A percentile compares a stretch with the other conserved stretches of the same genome.
Conservation (phyloP, 37 sponge, comb jelly and placozoan genomes). For the Mnemiopsis leidyi region DNA sequence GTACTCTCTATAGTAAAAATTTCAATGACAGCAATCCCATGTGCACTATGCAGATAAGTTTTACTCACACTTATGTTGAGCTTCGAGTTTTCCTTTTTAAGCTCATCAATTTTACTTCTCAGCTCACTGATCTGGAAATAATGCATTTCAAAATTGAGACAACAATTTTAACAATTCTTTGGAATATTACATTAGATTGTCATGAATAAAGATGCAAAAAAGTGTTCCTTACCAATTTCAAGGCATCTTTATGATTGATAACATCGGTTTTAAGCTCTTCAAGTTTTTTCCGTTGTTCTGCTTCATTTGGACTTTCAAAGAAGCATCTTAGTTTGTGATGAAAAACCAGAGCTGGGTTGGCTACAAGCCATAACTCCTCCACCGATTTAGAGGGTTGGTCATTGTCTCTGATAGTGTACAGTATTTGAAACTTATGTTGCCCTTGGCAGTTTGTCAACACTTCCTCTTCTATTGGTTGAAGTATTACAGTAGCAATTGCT, state of each 20-base stretch:
- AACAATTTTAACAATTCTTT: no score
- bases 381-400: neutral
- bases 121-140: constrained; percentile 5
- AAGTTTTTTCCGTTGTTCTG: neutral
- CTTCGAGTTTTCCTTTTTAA: constrained; percentile 26
- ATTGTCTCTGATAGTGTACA: neutral
- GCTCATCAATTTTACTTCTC: neutral
- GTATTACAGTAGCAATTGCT: constrained; percentile 65
- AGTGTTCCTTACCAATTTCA: neutral
- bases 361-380: neutral
- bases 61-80: constrained; percentile 7
- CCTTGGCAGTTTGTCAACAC: neutral
- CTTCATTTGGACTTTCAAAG: neutral
- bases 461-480: constrained; percentile 25
- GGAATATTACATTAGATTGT: neutral
- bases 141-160: no score
- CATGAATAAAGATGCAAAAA: neutral
- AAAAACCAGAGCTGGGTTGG: constrained; percentile 6
- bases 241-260: neutral
- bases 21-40: no score
- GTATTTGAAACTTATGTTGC: constrained; percentile 38
- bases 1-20: no score
- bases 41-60: neutral
- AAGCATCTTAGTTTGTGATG: constrained; percentile 33
- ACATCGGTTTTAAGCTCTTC: neutral